Percentiles rank a stretch among this genome's conserved stretches.
phyloP scores from a whole-genome alignment of 2,888 invertebrate genomes.

The Trachelus iudaicus region DNA sequence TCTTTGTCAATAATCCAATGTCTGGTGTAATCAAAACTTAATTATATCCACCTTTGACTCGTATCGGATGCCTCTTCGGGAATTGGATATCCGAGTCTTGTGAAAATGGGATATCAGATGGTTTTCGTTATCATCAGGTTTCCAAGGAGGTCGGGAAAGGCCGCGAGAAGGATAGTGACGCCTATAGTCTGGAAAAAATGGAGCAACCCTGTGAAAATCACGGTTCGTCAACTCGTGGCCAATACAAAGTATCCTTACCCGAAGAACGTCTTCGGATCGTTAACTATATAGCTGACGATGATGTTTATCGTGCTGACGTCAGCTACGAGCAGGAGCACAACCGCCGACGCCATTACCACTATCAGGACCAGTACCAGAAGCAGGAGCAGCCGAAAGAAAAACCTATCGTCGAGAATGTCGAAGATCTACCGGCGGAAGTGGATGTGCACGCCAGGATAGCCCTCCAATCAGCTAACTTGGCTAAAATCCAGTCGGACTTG shows the following conservation, averaged over 20 bases:
- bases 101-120: not conserved
- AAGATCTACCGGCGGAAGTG: constrained; percentile 16
- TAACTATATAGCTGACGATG: constrained; percentile 26
- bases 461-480: constrained; percentile 30
- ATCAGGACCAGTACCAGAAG: not conserved
- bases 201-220: not conserved
- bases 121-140: not conserved
- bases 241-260: not conserved
- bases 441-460: constrained; percentile 19
- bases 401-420: constrained; percentile 21
- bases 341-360: not conserved
- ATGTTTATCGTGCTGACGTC: constrained; percentile 30
- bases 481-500: constrained; percentile 22
- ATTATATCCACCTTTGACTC: not conserved
- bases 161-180: not conserved
- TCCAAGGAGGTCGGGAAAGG: not conserved
- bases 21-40: not conserved
- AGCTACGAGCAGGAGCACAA: constrained; percentile 19
- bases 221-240: not conserved
- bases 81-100: not conserved
- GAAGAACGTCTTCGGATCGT: constrained; percentile 22
- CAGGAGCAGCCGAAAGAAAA: constrained; percentile 9
- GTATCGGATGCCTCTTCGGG: not conserved
- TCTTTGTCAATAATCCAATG: not conserved
- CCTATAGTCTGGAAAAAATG: not conserved